A percentile compares a stretch with the other conserved stretches of the same genome.
These are phyloP conservation scores for Coracopsis vasa DNA, from an alignment of 2,113 vertebrate species.

Conservation along the genomic window DNA sequence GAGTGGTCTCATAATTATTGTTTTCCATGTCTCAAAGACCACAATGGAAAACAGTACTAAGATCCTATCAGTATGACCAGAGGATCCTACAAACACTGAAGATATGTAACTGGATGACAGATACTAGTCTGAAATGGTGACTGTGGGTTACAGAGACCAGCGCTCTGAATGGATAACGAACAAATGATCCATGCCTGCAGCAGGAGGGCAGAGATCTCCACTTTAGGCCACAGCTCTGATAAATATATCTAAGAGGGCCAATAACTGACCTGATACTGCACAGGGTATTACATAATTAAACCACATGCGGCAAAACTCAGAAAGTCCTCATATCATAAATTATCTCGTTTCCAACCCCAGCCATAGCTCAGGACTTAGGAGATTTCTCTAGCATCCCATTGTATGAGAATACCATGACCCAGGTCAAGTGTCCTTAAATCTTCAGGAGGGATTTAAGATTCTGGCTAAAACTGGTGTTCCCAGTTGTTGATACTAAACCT, in stretches of 20 bases:
- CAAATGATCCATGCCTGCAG: background rate
- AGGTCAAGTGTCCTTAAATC: background rate
- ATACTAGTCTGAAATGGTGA: background rate
- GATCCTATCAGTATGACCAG: background rate
- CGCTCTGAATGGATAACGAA: background rate
- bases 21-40: background rate
- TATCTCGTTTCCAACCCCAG: background rate
- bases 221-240: background rate
- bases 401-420: background rate
- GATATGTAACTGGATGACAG: background rate
- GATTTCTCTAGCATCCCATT: background rate
- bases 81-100: background rate
- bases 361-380: background rate
- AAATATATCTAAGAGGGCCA: background rate
- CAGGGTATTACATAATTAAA: background rate
- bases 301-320: fast-evolving
- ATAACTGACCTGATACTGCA: background rate
- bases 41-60: background rate
- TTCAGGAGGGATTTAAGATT: background rate
- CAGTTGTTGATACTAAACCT: background rate
- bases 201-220: background rate
- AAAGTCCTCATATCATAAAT: background rate
- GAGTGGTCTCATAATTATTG: background rate
- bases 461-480: background rate
- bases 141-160: background rate